Evolutionary conservation across 1,140 invertebrate genomes (phyloP), one percentile per base, ranked within the genome.

Genomic region (Hylyphantes graminicola): DNA sequence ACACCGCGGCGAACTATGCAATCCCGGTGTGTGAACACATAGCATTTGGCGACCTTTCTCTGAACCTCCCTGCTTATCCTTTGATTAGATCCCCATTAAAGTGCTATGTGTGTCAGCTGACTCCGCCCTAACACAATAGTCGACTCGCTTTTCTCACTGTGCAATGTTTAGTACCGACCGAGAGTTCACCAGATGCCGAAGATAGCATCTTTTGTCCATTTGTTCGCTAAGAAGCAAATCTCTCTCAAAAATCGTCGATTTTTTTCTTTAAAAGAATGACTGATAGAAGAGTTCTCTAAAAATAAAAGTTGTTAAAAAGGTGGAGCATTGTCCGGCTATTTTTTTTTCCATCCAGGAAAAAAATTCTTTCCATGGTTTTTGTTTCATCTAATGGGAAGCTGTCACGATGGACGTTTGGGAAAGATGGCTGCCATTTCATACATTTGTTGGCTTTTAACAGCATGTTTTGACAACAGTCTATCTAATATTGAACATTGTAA

Each of bases 51-150:
- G 77, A 79, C 64, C 77, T 68, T 79, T 68, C 17, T 17, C 11
- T 68, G n/a, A 59, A 68, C 65, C 54, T 70, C 57, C 48, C 15
- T 55, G 77, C 50, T 65, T 68, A 68, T 70, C 17, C 55, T 55
- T 70, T 79, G 77, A 79, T 70, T 68, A 68, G 77, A 54, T 57
- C 51, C 17, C 77, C 54, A 79, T 79, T 79, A 79, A 57, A 70
- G 12, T 67, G 50, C 65, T 55, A 79, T 51, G 65, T 79, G 17
- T 79, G 77, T 79, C 77, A 79, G n/a, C n/a, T 13, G 3, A 35
- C 73, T 55, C 77, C 77, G 2, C 77, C 77, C n/a, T 8, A 17
- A 7, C 9, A 55, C 53, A 79, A 70, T 68, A 57, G 64, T 7
- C 12, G 21, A 15, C 65, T 63, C 15, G 9, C 67, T 79, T 68